Evolutionary conservation across 2,888 invertebrate species (phyloP).

Genomic region (Amorpha juglandis): DNA sequence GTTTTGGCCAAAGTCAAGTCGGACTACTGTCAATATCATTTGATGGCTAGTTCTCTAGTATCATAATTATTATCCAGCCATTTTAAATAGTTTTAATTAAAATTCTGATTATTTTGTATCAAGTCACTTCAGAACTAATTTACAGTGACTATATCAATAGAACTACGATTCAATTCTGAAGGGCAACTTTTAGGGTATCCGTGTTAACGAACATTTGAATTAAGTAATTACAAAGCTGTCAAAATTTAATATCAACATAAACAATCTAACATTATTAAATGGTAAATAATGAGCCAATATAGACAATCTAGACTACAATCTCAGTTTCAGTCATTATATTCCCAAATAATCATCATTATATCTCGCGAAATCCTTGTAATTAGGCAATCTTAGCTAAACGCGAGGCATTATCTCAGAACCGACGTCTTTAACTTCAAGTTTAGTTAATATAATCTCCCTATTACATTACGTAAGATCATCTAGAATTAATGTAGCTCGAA

Average conservation of each 20-base stretch:
- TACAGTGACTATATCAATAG: too few species aligned
- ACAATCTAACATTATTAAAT: not conserved
- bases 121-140: too few species aligned
- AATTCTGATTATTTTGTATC: too few species aligned
- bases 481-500: slow-evolving; percentile 34
- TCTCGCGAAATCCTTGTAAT: slow-evolving; percentile 22
- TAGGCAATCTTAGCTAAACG: slow-evolving; percentile 32
- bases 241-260: not conserved
- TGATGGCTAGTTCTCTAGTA: too few species aligned
- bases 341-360: slow-evolving; percentile 21
- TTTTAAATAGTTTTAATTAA: too few species aligned
- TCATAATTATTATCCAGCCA: too few species aligned
- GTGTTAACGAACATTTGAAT: too few species aligned
- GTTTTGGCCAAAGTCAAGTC: too few species aligned
- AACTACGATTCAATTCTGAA: too few species aligned
- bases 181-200: too few species aligned
- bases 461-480: slow-evolving; percentile 34
- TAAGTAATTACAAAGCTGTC: not conserved
- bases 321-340: not conserved
- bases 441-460: slow-evolving; percentile 38
- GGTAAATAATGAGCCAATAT: not conserved
- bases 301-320: slow-evolving; percentile 5
- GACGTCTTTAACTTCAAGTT: slow-evolving; percentile 38
- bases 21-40: too few species aligned
- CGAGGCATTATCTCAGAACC: slow-evolving; percentile 35